These are phyloP conservation scores for Drosophila anomelani DNA, from an alignment of 2,888 invertebrate species.

Conservation along the genomic window DNA sequence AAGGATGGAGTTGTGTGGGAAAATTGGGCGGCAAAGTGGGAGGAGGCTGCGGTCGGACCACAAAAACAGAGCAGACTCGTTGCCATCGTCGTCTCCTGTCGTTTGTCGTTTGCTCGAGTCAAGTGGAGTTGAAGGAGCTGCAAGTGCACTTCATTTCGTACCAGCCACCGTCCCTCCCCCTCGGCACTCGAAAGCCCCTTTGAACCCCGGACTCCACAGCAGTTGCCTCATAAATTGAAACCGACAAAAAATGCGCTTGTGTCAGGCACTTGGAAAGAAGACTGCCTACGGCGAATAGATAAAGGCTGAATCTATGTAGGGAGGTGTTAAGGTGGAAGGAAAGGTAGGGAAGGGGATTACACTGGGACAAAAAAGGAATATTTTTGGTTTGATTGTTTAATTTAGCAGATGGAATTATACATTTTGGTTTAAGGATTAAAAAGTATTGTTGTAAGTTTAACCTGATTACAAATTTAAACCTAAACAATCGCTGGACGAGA, in stretches of 20 bases:
- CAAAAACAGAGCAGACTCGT: conserved; percentile 62
- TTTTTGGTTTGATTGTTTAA: no score
- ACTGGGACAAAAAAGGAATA: neutral
- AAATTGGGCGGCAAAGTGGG: conserved; percentile 7
- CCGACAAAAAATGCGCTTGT: conserved; percentile 67
- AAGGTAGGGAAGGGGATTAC: neutral
- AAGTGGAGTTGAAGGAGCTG: conserved; percentile 70
- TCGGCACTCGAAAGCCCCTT: conserved; percentile 22
- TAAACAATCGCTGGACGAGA: no score
- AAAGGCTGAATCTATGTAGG: conserved; percentile 24
- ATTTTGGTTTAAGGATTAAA: no score
- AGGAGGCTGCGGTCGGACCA: conserved; percentile 48
- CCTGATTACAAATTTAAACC: no score
- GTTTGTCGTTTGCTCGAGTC: conserved; percentile 61
- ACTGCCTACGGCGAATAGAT: conserved; percentile 62
- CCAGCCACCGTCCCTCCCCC: conserved; percentile 11
- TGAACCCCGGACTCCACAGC: conserved; percentile 4
- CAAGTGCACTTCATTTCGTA: conserved; percentile 75
- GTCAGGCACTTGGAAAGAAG: conserved; percentile 54
- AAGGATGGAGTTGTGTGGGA: conserved; percentile 11
- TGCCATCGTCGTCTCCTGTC: conserved; percentile 39
- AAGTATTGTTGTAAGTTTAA: no score
- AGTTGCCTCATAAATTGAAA: conserved; percentile 70
- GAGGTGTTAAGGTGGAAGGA: neutral
- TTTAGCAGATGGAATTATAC: no score